Evolutionary conservation across 2,888 invertebrate species (phyloP).

Genomic region (Anthoptus insignis): DNA sequence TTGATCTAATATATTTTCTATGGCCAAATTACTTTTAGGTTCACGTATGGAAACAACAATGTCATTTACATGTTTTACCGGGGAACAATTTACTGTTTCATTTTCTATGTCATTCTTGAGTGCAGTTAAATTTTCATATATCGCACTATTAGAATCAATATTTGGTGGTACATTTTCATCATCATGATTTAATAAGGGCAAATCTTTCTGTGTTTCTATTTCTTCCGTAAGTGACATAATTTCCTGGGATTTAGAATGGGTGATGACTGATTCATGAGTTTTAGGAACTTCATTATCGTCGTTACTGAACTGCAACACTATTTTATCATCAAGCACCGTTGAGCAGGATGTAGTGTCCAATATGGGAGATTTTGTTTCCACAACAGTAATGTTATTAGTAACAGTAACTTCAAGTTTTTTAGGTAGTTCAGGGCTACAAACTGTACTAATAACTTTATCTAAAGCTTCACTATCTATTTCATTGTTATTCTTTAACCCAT

Average conservation of each 20-base stretch:
- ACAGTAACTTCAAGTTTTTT: neutral
- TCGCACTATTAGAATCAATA: conserved; percentile 20
- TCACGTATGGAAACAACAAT: neutral
- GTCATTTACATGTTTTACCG: neutral
- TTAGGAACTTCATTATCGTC: conserved; percentile 1
- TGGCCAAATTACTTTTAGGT: neutral
- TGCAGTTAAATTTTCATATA: neutral
- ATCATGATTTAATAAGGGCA: conserved; percentile 27
- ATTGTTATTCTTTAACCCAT: conserved; percentile 10
- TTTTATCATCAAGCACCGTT: neutral
- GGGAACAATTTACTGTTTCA: neutral
- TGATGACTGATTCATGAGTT: conserved; percentile 20
- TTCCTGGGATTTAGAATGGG: conserved; percentile 18
- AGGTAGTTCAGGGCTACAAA: neutral
- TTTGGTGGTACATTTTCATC: conserved; percentile 24
- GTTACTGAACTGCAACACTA: conserved; percentile 5
- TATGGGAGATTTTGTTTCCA: neutral
- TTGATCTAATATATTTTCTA: neutral
- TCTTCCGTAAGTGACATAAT: neutral
- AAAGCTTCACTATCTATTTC: conserved; percentile 4
- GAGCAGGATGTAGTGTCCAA: neutral
- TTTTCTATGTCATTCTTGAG: conserved; percentile 17
- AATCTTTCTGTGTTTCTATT: conserved; percentile 1
- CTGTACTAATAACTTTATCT: neutral
- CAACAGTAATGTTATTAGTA: neutral